These are phyloP conservation scores for Hydrotaea diabolus DNA, from an alignment of 2,888 invertebrate genomes.

Conservation along the genomic window DNA sequence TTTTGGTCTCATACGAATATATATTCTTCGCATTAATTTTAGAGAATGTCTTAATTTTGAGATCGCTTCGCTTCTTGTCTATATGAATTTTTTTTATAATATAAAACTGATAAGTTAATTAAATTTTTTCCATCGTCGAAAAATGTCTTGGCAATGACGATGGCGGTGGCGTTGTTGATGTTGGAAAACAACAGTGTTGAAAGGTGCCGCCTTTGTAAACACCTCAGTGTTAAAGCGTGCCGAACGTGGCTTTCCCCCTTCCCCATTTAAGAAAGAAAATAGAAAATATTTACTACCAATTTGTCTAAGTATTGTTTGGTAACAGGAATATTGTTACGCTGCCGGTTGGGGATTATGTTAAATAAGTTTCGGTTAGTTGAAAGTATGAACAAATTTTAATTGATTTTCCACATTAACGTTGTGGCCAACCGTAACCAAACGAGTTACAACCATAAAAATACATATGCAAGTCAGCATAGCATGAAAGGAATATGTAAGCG, in stretches of 20 bases:
- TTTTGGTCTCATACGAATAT: neutral
- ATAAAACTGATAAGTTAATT: conserved; percentile 63
- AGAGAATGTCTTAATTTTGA: conserved; percentile 27
- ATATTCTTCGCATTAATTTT: neutral
- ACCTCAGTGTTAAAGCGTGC: conserved; percentile 57
- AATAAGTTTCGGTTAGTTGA: neutral
- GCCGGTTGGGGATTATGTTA: neutral
- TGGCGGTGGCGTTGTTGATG: neutral
- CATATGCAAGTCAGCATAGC: no score
- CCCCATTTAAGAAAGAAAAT: neutral
- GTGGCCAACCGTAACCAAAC: neutral
- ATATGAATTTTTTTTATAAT: conserved; percentile 8
- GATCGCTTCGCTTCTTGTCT: conserved; percentile 10
- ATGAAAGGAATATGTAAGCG: no score
- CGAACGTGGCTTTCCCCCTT: neutral
- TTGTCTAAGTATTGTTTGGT: conserved; percentile 44
- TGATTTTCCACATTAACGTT: conserved; percentile 16
- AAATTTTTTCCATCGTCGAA: conserved; percentile 30
- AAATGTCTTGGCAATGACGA: neutral
- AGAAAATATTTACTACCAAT: conserved; percentile 45
- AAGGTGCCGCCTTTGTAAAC: conserved; percentile 64
- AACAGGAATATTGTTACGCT: neutral
- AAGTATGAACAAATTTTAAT: conserved; percentile 29
- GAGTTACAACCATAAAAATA: no score
- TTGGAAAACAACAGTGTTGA: conserved; percentile 11